A percentile compares a stretch with the other conserved stretches of the same genome.
phyloP scores from a whole-genome alignment of 2,797 vertebrate species.

The Gymnoscopelus braueri region DNA sequence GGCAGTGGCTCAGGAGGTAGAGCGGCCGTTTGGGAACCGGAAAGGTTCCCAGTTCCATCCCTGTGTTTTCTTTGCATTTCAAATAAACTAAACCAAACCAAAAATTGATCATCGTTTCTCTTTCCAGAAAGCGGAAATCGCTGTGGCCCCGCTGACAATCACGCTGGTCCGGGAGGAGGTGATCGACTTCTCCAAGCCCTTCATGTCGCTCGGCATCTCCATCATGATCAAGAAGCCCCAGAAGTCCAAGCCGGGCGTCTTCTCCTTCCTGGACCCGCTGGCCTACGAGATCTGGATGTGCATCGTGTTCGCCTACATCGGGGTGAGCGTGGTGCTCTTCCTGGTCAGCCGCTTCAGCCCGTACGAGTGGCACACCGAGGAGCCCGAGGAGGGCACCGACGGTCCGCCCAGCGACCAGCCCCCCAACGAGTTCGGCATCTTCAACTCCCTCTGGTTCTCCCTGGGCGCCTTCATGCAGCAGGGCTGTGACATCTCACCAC shows the following conservation, averaged over 20 bases:
- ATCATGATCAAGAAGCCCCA: conserved; percentile 99
- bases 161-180: conserved; percentile 97
- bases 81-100: conserved; percentile 13
- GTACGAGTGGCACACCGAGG: conserved; percentile 97
- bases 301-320: conserved; percentile 98
- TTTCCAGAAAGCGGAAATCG: conserved; percentile 94
- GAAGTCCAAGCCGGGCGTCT: conserved; percentile 96
- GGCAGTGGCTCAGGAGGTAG: too few relatives aligned
- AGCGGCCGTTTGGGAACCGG: too few relatives aligned
- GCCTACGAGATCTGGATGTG: conserved; percentile 99
- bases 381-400: conserved; percentile 94
- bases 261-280: conserved; percentile 97
- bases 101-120: background rate
- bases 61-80: too few relatives aligned
- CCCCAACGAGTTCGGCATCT: conserved; percentile 97
- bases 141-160: conserved; percentile 96
- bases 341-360: conserved; percentile 98
- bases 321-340: conserved; percentile 97
- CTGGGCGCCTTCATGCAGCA: conserved; percentile 98
- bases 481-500: conserved; percentile 95
- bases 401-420: conserved; percentile 93
- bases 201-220: conserved; percentile 97
- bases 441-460: conserved; percentile 98
- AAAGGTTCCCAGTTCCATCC: too few relatives aligned
- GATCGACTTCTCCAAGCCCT: conserved; percentile 97